A percentile compares a stretch with the other conserved stretches of the same genome.
phyloP scores from a whole-genome alignment of 2,113 vertebrate genomes.

The Pygoscelis antarcticus region DNA sequence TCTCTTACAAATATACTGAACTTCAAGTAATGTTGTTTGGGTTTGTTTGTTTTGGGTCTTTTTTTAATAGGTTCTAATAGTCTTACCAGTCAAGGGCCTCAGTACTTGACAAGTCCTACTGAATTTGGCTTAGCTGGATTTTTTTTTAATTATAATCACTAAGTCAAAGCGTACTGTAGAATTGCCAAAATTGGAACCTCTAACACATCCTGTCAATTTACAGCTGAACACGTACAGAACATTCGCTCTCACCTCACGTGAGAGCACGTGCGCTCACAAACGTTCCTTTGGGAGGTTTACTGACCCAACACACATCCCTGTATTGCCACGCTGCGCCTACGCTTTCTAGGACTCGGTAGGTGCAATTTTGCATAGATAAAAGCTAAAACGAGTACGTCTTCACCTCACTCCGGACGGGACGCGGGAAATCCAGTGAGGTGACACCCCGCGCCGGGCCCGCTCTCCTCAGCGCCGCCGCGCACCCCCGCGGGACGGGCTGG shows the following conservation, averaged over 20 bases:
- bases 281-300: neutral
- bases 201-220: fast-evolving
- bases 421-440: neutral
- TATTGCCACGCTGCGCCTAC: fast-evolving
- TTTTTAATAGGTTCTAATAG: neutral
- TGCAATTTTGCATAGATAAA: fast-evolving
- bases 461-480: neutral
- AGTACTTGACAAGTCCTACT: neutral
- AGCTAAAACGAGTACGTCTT: neutral
- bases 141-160: fast-evolving
- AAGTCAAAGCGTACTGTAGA: neutral
- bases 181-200: neutral
- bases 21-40: neutral
- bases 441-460: neutral
- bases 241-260: fast-evolving
- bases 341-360: too few relatives aligned
- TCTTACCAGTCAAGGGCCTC: neutral
- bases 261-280: fast-evolving
- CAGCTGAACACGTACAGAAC: fast-evolving
- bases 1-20: neutral
- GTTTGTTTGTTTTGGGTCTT: neutral
- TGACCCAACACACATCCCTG: fast-evolving
- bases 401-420: neutral
- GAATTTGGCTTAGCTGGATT: neutral
- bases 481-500: too few relatives aligned